A percentile compares a stretch with the other conserved stretches of the same genome.
These are phyloP conservation scores for Chloebia gouldiae DNA, from an alignment of 2,113 vertebrate species.

Conservation along the genomic window DNA sequence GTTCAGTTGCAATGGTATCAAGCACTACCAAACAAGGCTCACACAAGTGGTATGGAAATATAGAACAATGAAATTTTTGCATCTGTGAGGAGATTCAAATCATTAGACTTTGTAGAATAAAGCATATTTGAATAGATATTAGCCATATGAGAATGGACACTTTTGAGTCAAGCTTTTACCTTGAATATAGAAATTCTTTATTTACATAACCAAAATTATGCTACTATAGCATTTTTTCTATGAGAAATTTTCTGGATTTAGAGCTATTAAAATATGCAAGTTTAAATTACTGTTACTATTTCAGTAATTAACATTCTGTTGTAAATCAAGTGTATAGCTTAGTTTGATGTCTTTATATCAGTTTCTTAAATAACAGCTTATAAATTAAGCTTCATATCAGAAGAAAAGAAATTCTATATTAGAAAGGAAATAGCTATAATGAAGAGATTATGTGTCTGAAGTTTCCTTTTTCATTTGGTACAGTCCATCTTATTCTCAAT, in stretches of 20 bases:
- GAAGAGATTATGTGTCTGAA: not conserved
- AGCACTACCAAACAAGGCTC: not conserved
- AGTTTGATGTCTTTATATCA: not conserved
- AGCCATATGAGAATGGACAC: not conserved
- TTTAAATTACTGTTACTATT: not conserved
- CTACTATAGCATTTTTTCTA: not conserved
- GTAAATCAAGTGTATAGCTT: not conserved
- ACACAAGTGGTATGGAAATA: constrained; percentile 9
- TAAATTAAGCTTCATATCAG: not conserved
- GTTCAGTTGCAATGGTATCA: not conserved
- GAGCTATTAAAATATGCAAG: not conserved
- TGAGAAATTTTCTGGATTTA: not conserved
- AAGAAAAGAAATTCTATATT: not conserved
- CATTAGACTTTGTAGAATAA: not conserved
- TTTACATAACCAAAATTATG: not conserved
- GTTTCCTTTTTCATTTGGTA: not conserved
- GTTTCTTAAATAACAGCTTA: not conserved
- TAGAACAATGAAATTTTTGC: not conserved
- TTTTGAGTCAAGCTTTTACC: not conserved
- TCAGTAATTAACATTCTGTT: not conserved
- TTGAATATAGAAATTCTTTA: constrained; percentile 1
- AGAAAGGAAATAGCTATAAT: not conserved
- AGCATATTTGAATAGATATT: not conserved
- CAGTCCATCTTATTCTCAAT: not conserved
- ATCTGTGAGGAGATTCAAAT: constrained; percentile 4